Percentiles rank a stretch among this genome's conserved stretches.
Evolutionary conservation across 2,113 vertebrate genomes (phyloP).

Genomic region (Cavia aperea): DNA sequence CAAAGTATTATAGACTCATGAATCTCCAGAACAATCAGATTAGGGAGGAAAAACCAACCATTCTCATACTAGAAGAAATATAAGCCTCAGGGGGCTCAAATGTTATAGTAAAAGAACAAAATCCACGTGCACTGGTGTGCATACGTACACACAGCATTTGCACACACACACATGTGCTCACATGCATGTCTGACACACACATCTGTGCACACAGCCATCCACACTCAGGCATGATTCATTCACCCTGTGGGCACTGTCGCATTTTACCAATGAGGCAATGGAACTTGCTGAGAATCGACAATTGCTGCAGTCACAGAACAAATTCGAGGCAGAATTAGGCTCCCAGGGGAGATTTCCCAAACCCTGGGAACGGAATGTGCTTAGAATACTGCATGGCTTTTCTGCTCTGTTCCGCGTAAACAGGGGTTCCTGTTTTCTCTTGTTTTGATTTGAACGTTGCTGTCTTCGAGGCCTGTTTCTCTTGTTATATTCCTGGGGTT

Average conservation of each 20-base stretch:
- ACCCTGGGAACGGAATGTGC: not conserved
- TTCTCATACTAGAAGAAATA: not conserved
- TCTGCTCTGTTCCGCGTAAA: not conserved
- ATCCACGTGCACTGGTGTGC: no score
- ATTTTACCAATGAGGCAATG: not conserved
- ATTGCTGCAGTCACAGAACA: not conserved
- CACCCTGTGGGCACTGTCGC: not conserved
- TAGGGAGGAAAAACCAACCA: not conserved
- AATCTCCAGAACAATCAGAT: not conserved
- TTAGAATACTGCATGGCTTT: not conserved
- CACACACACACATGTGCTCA: no score
- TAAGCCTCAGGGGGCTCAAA: not conserved
- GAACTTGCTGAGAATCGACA: not conserved
- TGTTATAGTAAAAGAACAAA: not conserved
- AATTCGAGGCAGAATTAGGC: not conserved
- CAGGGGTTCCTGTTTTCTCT: not conserved
- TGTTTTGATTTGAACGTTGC: not conserved
- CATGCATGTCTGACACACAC: not conserved
- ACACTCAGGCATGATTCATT: not conserved
- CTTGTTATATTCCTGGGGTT: not conserved
- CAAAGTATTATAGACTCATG: not conserved
- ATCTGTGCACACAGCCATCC: not conserved
- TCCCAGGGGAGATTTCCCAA: no score
- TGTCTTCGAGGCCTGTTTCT: not conserved
- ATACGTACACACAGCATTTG: fast-evolving